phyloP scores from a whole-genome alignment of 30 jellyfish, hydroid and myxozoan species.

The Cassiopea andromeda region DNA sequence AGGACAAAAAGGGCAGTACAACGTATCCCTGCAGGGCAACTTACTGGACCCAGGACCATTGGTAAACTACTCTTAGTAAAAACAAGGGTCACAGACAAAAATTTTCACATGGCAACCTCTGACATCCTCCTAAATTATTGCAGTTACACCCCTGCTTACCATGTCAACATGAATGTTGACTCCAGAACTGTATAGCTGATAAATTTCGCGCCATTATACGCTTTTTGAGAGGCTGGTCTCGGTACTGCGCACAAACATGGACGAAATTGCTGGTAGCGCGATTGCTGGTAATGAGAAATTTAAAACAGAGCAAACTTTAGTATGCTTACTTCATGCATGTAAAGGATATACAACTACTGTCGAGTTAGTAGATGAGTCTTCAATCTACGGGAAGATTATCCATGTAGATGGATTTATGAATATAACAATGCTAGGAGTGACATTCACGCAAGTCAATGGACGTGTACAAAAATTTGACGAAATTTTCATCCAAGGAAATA shows the following conservation, averaged over 20 bases:
- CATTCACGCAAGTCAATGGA: slow-evolving; percentile 54
- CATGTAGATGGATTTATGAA: slow-evolving; percentile 93
- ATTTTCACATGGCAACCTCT: too few species aligned
- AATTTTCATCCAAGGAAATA: slow-evolving; percentile 69
- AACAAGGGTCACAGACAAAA: too few species aligned
- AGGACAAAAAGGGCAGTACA: too few species aligned
- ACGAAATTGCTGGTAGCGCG: slow-evolving; percentile 9
- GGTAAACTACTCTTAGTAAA: too few species aligned
- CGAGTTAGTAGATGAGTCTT: slow-evolving; percentile 84
- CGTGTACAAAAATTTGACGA: slow-evolving; percentile 36
- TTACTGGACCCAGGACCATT: too few species aligned
- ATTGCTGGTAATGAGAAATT: slow-evolving; percentile 76
- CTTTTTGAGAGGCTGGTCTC: slow-evolving; percentile 37
- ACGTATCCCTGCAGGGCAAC: too few species aligned
- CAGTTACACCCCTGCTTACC: too few species aligned
- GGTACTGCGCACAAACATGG: slow-evolving; percentile 7
- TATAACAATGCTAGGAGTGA: slow-evolving; percentile 58
- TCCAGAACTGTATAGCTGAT: background rate
- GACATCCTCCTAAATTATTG: too few species aligned
- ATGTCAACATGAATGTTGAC: too few species aligned
- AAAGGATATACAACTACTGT: slow-evolving; percentile 80
- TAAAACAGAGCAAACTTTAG: slow-evolving; percentile 62
- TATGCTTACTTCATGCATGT: slow-evolving; percentile 85
- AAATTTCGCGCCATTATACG: background rate
- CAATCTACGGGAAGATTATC: slow-evolving; percentile 68